Conservation (phyloP, 1,140 invertebrate species). For the Vanessa atalanta region DNA sequence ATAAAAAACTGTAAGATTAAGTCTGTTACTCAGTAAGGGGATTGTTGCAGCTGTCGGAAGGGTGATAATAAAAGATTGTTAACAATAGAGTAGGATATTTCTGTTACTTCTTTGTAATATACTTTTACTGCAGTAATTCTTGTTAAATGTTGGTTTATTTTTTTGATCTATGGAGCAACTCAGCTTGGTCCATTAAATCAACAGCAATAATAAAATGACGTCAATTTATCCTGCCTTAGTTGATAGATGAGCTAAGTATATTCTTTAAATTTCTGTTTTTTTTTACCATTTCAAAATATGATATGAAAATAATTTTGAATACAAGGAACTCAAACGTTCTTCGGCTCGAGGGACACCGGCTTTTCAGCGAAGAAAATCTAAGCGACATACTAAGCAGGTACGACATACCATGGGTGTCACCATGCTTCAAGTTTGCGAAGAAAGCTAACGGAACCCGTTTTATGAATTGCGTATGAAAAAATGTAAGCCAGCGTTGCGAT, state of each 20-base stretch:
- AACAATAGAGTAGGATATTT: background rate
- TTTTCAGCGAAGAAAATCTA: conserved; percentile 16
- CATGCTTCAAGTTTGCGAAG: conserved; percentile 18
- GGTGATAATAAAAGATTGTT: background rate
- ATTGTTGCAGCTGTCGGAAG: background rate
- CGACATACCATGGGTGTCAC: conserved; percentile 16
- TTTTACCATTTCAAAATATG: background rate
- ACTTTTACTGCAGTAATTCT: background rate
- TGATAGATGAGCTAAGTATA: background rate
- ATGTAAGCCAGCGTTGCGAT: conserved; percentile 55
- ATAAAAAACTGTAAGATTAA: background rate
- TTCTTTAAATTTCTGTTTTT: background rate
- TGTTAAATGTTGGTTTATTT: too few species aligned
- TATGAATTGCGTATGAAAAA: conserved; percentile 70
- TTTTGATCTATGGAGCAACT: too few species aligned
- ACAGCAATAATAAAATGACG: too few species aligned
- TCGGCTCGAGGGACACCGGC: conserved; percentile 2
- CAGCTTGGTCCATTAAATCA: background rate
- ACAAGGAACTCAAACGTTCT: background rate
- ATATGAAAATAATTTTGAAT: background rate
- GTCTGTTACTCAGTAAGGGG: background rate
- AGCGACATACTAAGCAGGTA: conserved; percentile 2
- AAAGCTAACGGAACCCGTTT: conserved; percentile 51
- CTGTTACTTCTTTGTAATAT: background rate
- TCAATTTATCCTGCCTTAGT: too few species aligned